These are phyloP conservation scores for Rynchops niger DNA, from an alignment of 2,113 vertebrate species.

Conservation along the genomic window DNA sequence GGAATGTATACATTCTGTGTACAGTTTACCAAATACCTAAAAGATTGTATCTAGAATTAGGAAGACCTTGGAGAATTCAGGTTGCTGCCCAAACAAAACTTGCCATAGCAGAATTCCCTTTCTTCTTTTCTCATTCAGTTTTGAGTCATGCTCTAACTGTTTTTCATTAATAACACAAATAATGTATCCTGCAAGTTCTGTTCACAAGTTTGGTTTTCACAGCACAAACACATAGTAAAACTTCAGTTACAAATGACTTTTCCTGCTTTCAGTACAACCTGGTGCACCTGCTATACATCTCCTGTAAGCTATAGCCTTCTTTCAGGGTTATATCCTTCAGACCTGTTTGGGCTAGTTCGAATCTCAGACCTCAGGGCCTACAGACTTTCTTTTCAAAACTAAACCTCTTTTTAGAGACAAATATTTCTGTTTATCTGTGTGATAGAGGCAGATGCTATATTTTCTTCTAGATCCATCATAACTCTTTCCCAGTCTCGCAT, in stretches of 20 bases:
- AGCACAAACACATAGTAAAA: not conserved
- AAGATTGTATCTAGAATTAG: not conserved
- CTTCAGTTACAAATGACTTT: not conserved
- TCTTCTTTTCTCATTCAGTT: not conserved
- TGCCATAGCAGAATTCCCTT: not conserved
- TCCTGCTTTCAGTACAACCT: not conserved
- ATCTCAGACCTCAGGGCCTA: not conserved
- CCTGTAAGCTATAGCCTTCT: not conserved
- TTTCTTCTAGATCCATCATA: not conserved
- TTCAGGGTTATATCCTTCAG: not conserved
- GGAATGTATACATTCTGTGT: not conserved
- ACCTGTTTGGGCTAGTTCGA: rapidly evolving
- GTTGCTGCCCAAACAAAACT: not conserved
- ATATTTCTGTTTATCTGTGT: not conserved
- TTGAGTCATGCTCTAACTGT: not conserved
- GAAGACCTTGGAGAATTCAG: not conserved
- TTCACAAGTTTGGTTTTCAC: not conserved
- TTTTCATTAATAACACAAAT: not conserved
- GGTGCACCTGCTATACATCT: not conserved
- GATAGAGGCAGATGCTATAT: not conserved
- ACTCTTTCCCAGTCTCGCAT: not conserved
- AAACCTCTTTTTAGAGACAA: not conserved
- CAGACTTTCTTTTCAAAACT: not conserved
- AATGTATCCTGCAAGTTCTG: not conserved
- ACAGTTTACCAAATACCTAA: not conserved